Evolutionary conservation across 2,888 invertebrate genomes (phyloP), one percentile per base, ranked within the genome.

Genomic region (Sympetrum striolatum): DNA sequence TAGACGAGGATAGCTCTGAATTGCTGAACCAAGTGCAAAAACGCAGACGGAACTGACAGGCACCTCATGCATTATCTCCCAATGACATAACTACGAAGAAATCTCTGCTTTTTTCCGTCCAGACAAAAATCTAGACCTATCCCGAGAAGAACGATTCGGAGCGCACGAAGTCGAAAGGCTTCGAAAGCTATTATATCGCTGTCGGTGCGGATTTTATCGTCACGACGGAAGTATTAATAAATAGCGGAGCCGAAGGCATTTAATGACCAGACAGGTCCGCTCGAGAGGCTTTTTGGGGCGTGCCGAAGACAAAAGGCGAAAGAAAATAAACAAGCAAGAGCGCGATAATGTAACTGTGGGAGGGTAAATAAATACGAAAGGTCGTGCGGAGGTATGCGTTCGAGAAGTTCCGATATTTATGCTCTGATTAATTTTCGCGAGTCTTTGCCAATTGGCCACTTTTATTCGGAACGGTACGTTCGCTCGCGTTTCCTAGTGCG

Each of bases 221-320:
- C 86, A 86, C 86, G 86, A 86, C 58, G 31, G 37, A 39, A 39
- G 86, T 64, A 86, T 86, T 86, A 64, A 86, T 86, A 86, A 60
- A 37, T 82, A 53, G 48, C 86, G n/a, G 60, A 25, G 35, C 64
- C 86, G 39, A 37, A 48, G 31, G 82, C 35, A 58, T 35, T 44
- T 64, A 86, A 86, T 64, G 86, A 86, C 39, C 86, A 86, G 37
- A 64, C 35, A 37, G n/a, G 37, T 37, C 64, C 86, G 60, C 31
- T 60, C 2, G 60, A 86, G 12, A 86, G 60, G 60, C 18, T 37
- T 39, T 53, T 82, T 12, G 82, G 58, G 53, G 35, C 35, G 58
- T 35, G 82, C 58, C 48, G 31, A 53, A 58, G 58, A 58, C 18
- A 60, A 80, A 82, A 35, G 35, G 35, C 81, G 81, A 18, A 64